Conservation (phyloP, 2,797 vertebrate genomes). For the Dermochelys coriacea region DNA sequence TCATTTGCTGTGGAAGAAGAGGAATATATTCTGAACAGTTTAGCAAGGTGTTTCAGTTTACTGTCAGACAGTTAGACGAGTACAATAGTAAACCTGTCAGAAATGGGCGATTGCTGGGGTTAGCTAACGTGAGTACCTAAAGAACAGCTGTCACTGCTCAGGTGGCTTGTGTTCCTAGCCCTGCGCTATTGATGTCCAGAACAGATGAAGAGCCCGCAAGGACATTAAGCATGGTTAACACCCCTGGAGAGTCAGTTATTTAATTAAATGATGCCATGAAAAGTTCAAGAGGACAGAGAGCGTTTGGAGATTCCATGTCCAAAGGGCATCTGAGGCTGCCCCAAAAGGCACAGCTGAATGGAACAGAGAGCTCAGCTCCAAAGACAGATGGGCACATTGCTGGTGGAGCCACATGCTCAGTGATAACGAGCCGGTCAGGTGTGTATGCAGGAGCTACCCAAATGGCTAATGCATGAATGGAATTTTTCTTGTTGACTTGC, state of each 20-base stretch:
- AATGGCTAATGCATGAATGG: neutral
- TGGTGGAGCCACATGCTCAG: rapidly evolving
- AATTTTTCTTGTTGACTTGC: neutral
- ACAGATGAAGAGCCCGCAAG: neutral
- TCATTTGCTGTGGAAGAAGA: neutral
- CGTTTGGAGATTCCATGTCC: neutral
- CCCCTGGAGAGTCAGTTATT: neutral
- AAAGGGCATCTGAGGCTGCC: neutral
- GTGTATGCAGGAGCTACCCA: neutral
- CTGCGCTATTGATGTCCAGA: neutral
- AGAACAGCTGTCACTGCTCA: neutral
- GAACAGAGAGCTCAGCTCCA: rapidly evolving
- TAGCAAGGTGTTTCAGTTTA: neutral
- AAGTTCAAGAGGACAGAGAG: neutral
- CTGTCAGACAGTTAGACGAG: neutral
- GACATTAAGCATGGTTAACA: neutral
- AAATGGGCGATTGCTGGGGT: neutral
- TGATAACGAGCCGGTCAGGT: rapidly evolving
- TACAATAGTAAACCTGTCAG: neutral
- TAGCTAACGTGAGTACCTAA: neutral
- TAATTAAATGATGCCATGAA: neutral
- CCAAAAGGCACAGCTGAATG: constrained; percentile 1
- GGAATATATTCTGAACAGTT: neutral
- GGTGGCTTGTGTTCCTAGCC: neutral
- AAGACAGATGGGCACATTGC: neutral